Evolutionary conservation across 2,113 vertebrate species (phyloP), one percentile per base, ranked within the genome.

Genomic region (Pelobates fuscus): DNA sequence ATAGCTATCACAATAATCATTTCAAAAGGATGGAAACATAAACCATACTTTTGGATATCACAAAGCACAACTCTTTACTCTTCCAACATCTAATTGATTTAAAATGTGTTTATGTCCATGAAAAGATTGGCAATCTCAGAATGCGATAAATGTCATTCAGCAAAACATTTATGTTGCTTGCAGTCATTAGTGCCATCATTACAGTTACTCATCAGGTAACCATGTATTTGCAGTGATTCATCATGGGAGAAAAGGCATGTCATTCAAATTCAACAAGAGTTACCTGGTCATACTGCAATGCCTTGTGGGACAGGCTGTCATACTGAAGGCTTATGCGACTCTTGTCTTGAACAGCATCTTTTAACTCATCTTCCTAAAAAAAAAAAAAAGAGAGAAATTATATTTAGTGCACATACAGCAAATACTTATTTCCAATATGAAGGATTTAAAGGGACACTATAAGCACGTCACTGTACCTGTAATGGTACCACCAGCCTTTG

Each of bases 241-340:
- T 8, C 52, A 21, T 20, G 18, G 52, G 6, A 14, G 15, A 14
- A 49, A 14, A 8, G 44, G 44, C 6, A 17, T 23, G 52, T 55
- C 21, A 21, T 55, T 32, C 18, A 65, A 12, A 27, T 37, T 54
- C 32, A 23, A 43, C 29, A 25, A n/a, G 27, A 30, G 26, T 62
- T 93, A 96, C 96, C 96, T 94, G 90, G 81, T 90, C 87, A 86
- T 88, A 83, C 8, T 90, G 90, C 79, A 82, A 79, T 23, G 86
- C 82, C 81, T 81, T 88, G 77, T 84, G 78, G 71, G 84, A 89
- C 70, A 79, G 85, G 80, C 77, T 89, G 58, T 91, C 92, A 83
- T 92, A 81, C 52, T 89, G 90, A 65, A 84, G 82, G 81, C 88
- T 95, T 86, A 94, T 83, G 80, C 82, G 82, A 37, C 75, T 84